These are phyloP conservation scores for Rhinoderma darwinii DNA, from an alignment of 2,113 vertebrate species.

Conservation along the genomic window DNA sequence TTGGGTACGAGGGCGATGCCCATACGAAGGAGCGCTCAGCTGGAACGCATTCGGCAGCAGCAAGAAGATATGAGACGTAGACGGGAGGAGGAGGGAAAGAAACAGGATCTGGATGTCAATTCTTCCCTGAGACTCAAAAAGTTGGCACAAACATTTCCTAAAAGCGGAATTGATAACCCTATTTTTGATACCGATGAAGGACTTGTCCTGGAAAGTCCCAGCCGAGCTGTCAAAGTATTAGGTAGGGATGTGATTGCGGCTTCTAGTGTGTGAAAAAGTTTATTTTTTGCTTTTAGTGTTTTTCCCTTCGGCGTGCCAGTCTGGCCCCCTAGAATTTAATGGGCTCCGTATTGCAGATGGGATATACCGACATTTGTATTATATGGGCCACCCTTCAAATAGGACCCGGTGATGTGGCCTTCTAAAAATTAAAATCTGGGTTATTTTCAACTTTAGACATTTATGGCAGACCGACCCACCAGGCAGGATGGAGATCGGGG, in stretches of 20 bases:
- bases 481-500: too few relatives aligned
- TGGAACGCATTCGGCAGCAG: slow-evolving; percentile 87
- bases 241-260: slow-evolving; percentile 66
- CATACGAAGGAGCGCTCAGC: slow-evolving; percentile 79
- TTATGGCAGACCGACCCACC: too few relatives aligned
- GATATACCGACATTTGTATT: too few relatives aligned
- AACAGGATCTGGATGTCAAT: slow-evolving; percentile 86
- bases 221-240: slow-evolving; percentile 75
- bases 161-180: slow-evolving; percentile 92
- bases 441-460: too few relatives aligned
- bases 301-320: too few relatives aligned
- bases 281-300: background rate
- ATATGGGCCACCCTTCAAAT: too few relatives aligned
- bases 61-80: slow-evolving; percentile 89
- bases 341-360: too few relatives aligned
- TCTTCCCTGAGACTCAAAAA: slow-evolving; percentile 91
- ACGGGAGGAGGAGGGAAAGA: slow-evolving; percentile 82
- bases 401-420: too few relatives aligned
- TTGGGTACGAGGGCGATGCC: slow-evolving; percentile 89
- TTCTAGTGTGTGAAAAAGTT: background rate
- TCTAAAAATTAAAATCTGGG: too few relatives aligned
- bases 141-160: slow-evolving; percentile 87
- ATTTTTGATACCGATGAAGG: slow-evolving; percentile 90
- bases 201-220: slow-evolving; percentile 76
- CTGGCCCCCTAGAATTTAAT: too few relatives aligned